Percentiles rank a stretch among this genome's conserved stretches.
Conservation (phyloP, 2,797 vertebrate genomes). For the Dendrocincla fuliginosa region DNA sequence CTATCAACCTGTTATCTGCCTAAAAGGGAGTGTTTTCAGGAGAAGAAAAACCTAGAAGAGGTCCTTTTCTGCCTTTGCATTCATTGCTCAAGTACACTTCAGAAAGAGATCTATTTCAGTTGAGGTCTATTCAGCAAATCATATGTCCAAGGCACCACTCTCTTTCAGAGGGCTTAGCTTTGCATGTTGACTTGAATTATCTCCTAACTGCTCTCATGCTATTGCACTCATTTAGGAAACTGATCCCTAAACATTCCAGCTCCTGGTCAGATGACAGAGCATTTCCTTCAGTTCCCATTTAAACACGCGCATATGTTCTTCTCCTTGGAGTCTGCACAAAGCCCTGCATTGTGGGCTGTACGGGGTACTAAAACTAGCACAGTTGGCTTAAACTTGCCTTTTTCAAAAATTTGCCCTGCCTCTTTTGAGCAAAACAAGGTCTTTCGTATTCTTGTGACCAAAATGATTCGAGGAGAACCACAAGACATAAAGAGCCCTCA, state of each 20-base stretch:
- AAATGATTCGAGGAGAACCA: not conserved
- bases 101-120: not conserved
- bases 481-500: not conserved
- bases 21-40: not conserved
- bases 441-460: not conserved
- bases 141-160: not conserved
- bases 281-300: conserved; percentile 8
- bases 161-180: not conserved
- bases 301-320: not conserved
- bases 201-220: not conserved
- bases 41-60: not conserved
- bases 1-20: not conserved
- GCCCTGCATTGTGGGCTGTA: not conserved
- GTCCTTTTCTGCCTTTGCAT: not conserved
- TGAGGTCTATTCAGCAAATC: not conserved
- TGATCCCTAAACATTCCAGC: not conserved
- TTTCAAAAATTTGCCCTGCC: not conserved
- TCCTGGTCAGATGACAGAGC: not conserved
- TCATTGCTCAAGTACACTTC: not conserved
- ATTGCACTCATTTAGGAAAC: not conserved
- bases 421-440: conserved; percentile 5
- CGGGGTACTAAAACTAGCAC: not conserved
- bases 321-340: conserved; percentile 9
- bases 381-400: not conserved
- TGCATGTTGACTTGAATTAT: not conserved